Evolutionary conservation across 2,888 invertebrate genomes (phyloP).

Genomic region (Lasioglossum vierecki): DNA sequence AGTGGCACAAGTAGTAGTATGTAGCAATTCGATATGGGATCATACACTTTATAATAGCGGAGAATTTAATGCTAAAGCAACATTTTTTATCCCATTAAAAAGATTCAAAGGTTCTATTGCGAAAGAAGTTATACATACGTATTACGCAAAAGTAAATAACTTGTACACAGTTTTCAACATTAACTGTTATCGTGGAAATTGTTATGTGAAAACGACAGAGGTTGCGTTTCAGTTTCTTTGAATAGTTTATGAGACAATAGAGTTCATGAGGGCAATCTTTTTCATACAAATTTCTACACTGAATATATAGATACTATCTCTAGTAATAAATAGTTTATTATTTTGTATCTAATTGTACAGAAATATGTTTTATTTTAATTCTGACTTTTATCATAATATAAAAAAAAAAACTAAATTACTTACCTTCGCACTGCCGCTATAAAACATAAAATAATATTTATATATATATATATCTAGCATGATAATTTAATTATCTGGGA

Average conservation of each 20-base stretch:
- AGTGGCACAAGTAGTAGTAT: slow-evolving; percentile 37
- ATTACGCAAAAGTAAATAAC: slow-evolving; percentile 27
- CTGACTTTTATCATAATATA: slow-evolving; percentile 62
- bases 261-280: slow-evolving; percentile 75
- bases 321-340: slow-evolving; percentile 64
- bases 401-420: slow-evolving; percentile 72
- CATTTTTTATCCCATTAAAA: slow-evolving; percentile 52
- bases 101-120: slow-evolving; percentile 29
- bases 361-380: slow-evolving; percentile 54
- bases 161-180: slow-evolving; percentile 26
- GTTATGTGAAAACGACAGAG: slow-evolving; percentile 55
- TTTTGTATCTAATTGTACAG: slow-evolving; percentile 76
- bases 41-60: slow-evolving; percentile 50
- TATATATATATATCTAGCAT: slow-evolving; percentile 69
- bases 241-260: slow-evolving; percentile 76
- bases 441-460: slow-evolving; percentile 77
- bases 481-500: slow-evolving; percentile 63
- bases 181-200: slow-evolving; percentile 33
- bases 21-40: slow-evolving; percentile 55
- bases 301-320: slow-evolving; percentile 64
- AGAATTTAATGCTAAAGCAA: slow-evolving; percentile 41
- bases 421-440: slow-evolving; percentile 82
- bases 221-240: slow-evolving; percentile 62
- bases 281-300: slow-evolving; percentile 77
- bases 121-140: slow-evolving; percentile 46